Evolutionary conservation across 2,797 vertebrate species (phyloP).

Genomic region (Falco biarmicus): DNA sequence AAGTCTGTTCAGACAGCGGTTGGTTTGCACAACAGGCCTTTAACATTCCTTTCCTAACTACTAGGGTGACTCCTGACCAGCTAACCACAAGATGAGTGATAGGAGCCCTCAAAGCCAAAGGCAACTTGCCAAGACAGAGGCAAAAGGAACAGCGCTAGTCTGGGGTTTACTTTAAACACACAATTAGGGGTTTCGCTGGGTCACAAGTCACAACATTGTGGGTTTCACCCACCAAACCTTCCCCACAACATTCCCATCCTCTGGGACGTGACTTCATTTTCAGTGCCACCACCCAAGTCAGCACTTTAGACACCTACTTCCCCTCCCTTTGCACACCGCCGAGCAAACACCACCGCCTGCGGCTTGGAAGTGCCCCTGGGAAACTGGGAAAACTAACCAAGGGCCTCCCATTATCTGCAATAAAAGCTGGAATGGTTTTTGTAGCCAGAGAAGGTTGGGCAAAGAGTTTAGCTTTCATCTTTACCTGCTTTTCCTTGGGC

Average conservation of each 20-base stretch:
- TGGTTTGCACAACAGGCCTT: slow-evolving; percentile 49
- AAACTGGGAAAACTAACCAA: background rate
- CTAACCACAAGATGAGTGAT: background rate
- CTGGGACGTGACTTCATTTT: background rate
- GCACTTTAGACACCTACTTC: background rate
- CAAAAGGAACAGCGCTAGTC: background rate
- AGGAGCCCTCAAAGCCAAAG: background rate
- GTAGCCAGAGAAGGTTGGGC: background rate
- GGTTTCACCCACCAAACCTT: background rate
- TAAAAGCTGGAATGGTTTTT: background rate
- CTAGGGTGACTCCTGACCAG: background rate
- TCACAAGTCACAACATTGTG: background rate
- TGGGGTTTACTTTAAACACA: background rate
- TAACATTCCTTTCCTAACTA: slow-evolving; percentile 36
- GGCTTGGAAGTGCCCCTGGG: slow-evolving; percentile 5
- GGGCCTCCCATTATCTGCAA: background rate
- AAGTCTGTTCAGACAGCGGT: slow-evolving; percentile 39
- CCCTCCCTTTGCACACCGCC: background rate
- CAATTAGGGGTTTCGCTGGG: background rate
- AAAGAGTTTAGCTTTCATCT: slow-evolving; percentile 1
- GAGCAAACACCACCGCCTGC: background rate
- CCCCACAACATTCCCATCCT: background rate
- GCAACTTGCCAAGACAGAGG: background rate
- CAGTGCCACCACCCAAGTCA: background rate
- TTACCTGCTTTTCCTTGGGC: background rate